A percentile compares a stretch with the other conserved stretches of the same genome.
Evolutionary conservation across 2,888 invertebrate species (phyloP).

Genomic region (Tinea pellionella): DNA sequence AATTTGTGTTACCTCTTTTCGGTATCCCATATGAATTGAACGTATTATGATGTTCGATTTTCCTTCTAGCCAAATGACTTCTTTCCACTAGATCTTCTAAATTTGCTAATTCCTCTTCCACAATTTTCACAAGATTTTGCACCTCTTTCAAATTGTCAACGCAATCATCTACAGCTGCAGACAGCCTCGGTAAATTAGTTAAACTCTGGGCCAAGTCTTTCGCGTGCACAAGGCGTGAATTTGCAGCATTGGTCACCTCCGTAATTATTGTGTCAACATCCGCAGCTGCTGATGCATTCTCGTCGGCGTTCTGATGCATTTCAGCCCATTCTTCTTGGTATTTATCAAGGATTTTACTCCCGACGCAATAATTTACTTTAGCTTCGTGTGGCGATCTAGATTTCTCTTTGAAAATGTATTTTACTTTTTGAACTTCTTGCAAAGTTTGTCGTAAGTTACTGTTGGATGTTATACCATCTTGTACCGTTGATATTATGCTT

Average conservation of each 20-base stretch:
- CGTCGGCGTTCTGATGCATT: constrained; percentile 75
- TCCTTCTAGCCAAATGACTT: constrained; percentile 76
- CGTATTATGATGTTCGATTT: constrained; percentile 78
- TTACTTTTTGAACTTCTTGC: constrained; percentile 57
- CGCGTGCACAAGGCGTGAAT: constrained; percentile 39
- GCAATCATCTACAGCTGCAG: constrained; percentile 60
- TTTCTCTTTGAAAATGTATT: constrained; percentile 53
- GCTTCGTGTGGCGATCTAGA: constrained; percentile 39
- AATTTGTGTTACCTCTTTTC: background rate
- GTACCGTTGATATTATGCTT: constrained; percentile 59
- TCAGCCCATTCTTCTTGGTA: constrained; percentile 80
- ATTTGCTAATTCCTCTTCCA: constrained; percentile 73
- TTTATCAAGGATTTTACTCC: constrained; percentile 75
- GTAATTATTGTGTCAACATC: constrained; percentile 53
- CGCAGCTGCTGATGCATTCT: constrained; percentile 73
- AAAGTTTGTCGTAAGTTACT: constrained; percentile 51
- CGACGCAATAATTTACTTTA: constrained; percentile 69
- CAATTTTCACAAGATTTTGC: constrained; percentile 69
- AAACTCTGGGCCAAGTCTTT: constrained; percentile 46
- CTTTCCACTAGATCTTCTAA: constrained; percentile 78
- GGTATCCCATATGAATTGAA: constrained; percentile 59
- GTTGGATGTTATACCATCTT: constrained; percentile 53
- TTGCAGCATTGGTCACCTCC: constrained; percentile 42
- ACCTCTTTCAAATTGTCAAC: constrained; percentile 62
- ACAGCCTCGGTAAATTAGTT: constrained; percentile 43